Evolutionary conservation across 2,888 invertebrate species (phyloP).

Genomic region (Crossocerus cetratus): DNA sequence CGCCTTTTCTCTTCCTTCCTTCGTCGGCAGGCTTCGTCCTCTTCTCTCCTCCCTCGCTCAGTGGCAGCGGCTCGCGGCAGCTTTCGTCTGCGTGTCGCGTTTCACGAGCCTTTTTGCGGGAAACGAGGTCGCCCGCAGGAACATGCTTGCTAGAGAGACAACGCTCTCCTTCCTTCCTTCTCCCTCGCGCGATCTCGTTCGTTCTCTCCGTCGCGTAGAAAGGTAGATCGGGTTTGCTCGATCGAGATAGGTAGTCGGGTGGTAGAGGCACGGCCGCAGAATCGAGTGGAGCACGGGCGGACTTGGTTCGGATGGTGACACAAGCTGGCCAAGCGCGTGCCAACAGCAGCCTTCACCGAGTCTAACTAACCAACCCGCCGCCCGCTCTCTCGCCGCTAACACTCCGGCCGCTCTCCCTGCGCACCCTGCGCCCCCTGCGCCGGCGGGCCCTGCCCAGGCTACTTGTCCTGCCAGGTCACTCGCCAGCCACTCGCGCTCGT

Average conservation of each 20-base stretch:
- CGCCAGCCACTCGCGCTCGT: constrained; percentile 1
- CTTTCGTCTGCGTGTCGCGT: constrained; percentile 19
- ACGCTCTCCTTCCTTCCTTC: too few species aligned
- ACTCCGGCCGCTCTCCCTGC: background rate
- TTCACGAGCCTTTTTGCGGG: constrained; percentile 13
- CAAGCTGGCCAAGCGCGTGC: constrained; percentile 1
- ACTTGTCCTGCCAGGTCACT: constrained; percentile 5
- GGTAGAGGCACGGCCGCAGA: too few species aligned
- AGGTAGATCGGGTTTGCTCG: background rate
- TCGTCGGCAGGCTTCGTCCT: background rate
- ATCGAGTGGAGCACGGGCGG: too few species aligned
- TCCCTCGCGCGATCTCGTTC: too few species aligned
- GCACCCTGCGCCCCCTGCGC: background rate
- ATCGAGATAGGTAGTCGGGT: background rate
- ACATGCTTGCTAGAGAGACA: constrained; percentile 21
- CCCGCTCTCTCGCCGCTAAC: background rate
- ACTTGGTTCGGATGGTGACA: background rate
- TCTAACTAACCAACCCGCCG: background rate
- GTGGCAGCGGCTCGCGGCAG: constrained; percentile 6
- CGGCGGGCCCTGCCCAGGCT: background rate
- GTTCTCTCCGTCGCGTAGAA: constrained; percentile 6
- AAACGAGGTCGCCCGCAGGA: constrained; percentile 17
- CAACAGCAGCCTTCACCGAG: constrained; percentile 1
- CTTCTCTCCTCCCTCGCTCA: background rate
- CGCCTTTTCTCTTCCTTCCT: constrained; percentile 34